Evolutionary conservation across 30 jellyfish, hydroid and myxozoan species (phyloP), one percentile per base, ranked within the genome.

Genomic region (Aurelia coerulea): DNA sequence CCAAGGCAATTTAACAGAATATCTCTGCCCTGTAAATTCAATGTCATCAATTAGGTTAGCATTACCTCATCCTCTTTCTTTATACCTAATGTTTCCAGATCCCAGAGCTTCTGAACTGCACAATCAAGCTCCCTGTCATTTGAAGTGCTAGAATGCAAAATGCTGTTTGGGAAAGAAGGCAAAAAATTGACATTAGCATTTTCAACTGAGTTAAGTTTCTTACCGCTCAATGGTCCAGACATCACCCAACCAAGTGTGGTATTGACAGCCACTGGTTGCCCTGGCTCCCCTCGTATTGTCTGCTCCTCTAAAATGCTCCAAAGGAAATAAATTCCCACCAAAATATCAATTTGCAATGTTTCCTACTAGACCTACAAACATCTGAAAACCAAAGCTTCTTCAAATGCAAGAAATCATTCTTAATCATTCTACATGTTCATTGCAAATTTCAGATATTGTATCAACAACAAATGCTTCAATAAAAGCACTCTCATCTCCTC

Each of bases 1-100:
- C 94, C 94, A 85, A n/a, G 94, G 94, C 23, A 85, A 60, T 60
- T 69, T 63, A 9, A 85, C 88, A 35, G 88, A 73, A 85, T 85
- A 85, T 41, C 94, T 64, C 52, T 75, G 16, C 56, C 94, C 88
- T 73, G 89, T 62, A 52, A 85, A 85, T 13, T 29, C 35, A 35
- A 85, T 65, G 35, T 74, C 74, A 53, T 85, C 94, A 60, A 85
- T 60, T 11, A 85, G 64, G 37, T 32, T 32, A 62, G 74, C 81
- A 85, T 85, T 33, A 64, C 94, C 31, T 74, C 78, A 37, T 85
- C 67, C 50, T 73, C 88, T 34, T 73, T 67, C 35, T 88, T 23
- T 17, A 85, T 85, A 16, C 94, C 94, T 50, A 73, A 14, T 67
- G 81, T 85, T 62, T 85, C 94, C 11, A 85, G 62, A 65, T 85